Evolutionary conservation across 2,797 vertebrate species (phyloP), one percentile per base, ranked within the genome.

Genomic region (Tragelaphus eurycerus): DNA sequence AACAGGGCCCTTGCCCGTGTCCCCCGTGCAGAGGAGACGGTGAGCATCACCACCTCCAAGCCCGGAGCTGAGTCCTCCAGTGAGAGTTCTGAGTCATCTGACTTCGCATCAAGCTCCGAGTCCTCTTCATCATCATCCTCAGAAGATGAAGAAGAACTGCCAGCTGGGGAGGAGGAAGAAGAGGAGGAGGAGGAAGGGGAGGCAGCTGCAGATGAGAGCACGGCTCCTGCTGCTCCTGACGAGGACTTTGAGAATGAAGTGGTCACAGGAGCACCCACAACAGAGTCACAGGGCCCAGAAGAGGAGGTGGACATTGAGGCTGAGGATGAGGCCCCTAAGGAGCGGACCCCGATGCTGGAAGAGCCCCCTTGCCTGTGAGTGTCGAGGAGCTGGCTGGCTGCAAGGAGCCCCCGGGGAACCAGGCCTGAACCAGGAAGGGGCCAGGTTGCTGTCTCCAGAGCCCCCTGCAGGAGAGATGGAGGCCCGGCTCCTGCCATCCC

Each of bases 41-140:
- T 96, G 34, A 99, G 99, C 90, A 98, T 99, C 0, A 97, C 97
- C 0, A 99, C 99, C 60, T 99, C 99, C 89, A 99, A 99, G 98
- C 99, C 98, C 60, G 99, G 98, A 94, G 99, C 99, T 0, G 99
- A 99, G 93, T 99, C 99, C 7, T 99, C 99, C 0, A 99, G 99
- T 3, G 99, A 98, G 92, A 99, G 99, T 14, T 99, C 99, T 0
- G 99, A 99, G 94, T 99, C 99, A 64, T 99, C 99, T 0, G 99
- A 99, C 87, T 99, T 99, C 0, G 99, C 99, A 95, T 99, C 99
- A 0, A 98, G 99, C 17, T 99, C 99, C 59, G 99, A 99, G 1
- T 99, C 99, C 0, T 99, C 99, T 2, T 99, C 99, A 0, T 99
- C 99, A 0, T 99, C 98, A 0, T 99, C 99, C 0, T 99, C 99